A percentile compares a stretch with the other conserved stretches of the same genome.
These are phyloP conservation scores for Drosophila sp. DNA, from an alignment of 1,140 invertebrate genomes.

Conservation along the genomic window DNA sequence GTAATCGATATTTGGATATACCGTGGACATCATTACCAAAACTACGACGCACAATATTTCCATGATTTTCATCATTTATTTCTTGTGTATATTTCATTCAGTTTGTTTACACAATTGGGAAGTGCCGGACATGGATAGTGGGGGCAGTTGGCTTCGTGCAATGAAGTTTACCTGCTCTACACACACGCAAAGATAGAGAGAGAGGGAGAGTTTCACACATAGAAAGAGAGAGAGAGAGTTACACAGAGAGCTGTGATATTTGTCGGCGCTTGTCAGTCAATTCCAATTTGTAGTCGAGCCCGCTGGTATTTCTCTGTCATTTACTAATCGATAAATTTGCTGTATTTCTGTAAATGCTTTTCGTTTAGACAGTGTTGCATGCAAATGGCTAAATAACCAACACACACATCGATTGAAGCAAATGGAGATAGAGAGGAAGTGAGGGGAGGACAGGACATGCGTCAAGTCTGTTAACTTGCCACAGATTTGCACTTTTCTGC, in stretches of 20 bases:
- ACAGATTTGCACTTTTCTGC: slow-evolving; percentile 26
- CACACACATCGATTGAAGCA: neutral
- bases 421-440: neutral
- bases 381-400: slow-evolving; percentile 34
- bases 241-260: slow-evolving; percentile 57
- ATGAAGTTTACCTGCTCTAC: slow-evolving; percentile 21
- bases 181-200: slow-evolving; percentile 12
- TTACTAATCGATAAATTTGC: slow-evolving; percentile 75
- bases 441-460: slow-evolving; percentile 2
- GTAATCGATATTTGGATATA: no score
- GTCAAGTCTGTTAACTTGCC: slow-evolving; percentile 8
- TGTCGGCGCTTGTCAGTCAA: slow-evolving; percentile 76
- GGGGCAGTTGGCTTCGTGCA: slow-evolving; percentile 8
- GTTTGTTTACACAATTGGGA: slow-evolving; percentile 42
- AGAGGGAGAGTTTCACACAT: neutral
- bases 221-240: slow-evolving; percentile 5
- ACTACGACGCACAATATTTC: slow-evolving; percentile 40
- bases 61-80: slow-evolving; percentile 28
- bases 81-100: slow-evolving; percentile 15
- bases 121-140: neutral
- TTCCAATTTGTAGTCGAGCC: slow-evolving; percentile 66
- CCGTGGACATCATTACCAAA: no score
- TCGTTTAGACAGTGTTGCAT: slow-evolving; percentile 49
- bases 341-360: slow-evolving; percentile 73
- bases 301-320: slow-evolving; percentile 74